Percentiles rank a stretch among this genome's conserved stretches.
Evolutionary conservation across 2,888 invertebrate species (phyloP).

Genomic region (Caenorhabditis sp.): DNA sequence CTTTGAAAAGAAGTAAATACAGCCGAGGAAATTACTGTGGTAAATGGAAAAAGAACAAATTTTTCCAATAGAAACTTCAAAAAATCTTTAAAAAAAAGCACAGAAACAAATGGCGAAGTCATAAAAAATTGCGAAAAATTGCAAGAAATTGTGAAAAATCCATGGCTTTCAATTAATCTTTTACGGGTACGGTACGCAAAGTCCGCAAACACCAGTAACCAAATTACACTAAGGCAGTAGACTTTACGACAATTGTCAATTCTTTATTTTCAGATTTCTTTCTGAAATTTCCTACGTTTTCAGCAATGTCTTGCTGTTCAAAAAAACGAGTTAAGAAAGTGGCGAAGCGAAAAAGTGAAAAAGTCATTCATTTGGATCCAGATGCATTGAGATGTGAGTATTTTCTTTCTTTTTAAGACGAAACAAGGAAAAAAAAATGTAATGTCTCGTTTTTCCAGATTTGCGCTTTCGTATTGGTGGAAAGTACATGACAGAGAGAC

Average conservation of each 20-base stretch:
- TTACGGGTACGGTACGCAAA: slow-evolving; percentile 32
- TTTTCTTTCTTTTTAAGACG: background rate
- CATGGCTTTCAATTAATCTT: background rate
- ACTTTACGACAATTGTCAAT: slow-evolving; percentile 25
- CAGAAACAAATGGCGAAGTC: background rate
- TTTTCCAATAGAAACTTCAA: background rate
- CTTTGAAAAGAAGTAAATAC: too few relatives aligned
- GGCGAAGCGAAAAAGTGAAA: slow-evolving; percentile 33
- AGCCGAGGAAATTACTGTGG: too few relatives aligned
- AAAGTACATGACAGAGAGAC: slow-evolving; percentile 43
- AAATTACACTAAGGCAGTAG: background rate
- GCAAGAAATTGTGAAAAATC: background rate
- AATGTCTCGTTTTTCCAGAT: too few relatives aligned
- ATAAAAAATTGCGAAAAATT: slow-evolving; percentile 15
- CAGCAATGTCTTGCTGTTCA: slow-evolving; percentile 31
- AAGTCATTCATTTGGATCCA: slow-evolving; percentile 43
- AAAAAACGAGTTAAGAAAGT: slow-evolving; percentile 45
- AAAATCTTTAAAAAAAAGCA: slow-evolving; percentile 5
- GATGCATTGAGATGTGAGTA: slow-evolving; percentile 51
- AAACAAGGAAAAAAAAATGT: too few relatives aligned
- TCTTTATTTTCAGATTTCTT: slow-evolving; percentile 14
- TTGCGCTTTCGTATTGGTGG: slow-evolving; percentile 43
- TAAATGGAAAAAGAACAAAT: too few relatives aligned
- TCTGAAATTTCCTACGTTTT: background rate
- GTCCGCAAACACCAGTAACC: slow-evolving; percentile 38